These are phyloP conservation scores for Martes martes DNA, from an alignment of 2,113 vertebrate genomes.

Conservation along the genomic window DNA sequence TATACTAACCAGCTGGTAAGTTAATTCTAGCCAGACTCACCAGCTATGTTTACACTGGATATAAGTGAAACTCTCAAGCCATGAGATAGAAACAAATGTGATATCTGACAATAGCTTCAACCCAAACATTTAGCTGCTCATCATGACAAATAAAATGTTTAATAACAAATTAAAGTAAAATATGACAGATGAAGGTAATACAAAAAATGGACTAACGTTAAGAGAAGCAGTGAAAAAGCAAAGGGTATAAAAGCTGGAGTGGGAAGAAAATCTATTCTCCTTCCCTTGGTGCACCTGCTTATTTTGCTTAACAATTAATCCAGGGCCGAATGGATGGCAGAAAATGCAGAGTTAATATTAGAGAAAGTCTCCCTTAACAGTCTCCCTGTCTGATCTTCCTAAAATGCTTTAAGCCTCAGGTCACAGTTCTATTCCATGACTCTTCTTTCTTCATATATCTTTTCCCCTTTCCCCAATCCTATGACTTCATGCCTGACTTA, in stretches of 20 bases:
- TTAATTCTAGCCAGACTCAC: not conserved
- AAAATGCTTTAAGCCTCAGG: not conserved
- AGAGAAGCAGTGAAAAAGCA: not conserved
- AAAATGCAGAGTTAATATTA: not conserved
- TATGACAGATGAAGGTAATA: not conserved
- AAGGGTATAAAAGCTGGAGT: no score
- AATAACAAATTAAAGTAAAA: not conserved
- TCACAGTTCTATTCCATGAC: not conserved
- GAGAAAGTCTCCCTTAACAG: not conserved
- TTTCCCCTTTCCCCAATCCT: not conserved
- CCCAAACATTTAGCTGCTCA: not conserved
- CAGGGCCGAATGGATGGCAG: not conserved
- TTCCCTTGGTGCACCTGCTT: not conserved
- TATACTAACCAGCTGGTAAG: not conserved
- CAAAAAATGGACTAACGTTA: not conserved
- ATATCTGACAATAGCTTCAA: not conserved
- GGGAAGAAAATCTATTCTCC: rapidly evolving
- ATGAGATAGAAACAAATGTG: not conserved
- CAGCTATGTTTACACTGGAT: not conserved
- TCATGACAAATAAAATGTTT: not conserved
- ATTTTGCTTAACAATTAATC: not conserved
- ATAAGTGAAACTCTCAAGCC: not conserved
- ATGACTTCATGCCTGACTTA: not conserved
- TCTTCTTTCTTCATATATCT: not conserved
- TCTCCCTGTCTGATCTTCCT: not conserved